Evolutionary conservation across 2,113 vertebrate species (phyloP).

Genomic region (Lepus americanus): DNA sequence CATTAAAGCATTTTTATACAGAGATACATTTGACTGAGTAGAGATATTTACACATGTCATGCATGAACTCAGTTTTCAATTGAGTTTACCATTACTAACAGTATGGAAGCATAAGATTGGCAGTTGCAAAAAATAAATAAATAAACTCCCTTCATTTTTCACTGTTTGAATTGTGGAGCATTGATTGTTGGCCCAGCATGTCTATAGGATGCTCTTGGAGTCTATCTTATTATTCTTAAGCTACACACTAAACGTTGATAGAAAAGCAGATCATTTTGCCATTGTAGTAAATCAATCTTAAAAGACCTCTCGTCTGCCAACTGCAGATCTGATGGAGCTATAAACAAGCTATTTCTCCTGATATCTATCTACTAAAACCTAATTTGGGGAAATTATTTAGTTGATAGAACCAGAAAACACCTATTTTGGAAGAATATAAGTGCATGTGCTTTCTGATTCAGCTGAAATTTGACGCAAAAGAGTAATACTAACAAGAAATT

Average conservation of each 20-base stretch:
- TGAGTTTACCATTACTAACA: not conserved
- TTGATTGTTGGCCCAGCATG: not conserved
- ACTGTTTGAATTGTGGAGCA: not conserved
- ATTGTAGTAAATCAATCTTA: not conserved
- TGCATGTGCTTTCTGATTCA: not conserved
- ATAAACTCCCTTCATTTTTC: not conserved
- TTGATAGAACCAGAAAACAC: not conserved
- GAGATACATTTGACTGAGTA: not conserved
- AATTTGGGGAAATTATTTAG: not conserved
- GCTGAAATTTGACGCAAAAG: not conserved
- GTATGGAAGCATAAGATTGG: not conserved
- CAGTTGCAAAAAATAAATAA: not conserved
- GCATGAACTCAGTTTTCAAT: not conserved
- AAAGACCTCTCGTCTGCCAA: not conserved
- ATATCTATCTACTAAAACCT: not conserved
- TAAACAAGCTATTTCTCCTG: not conserved
- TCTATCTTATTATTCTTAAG: not conserved
- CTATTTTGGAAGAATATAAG: not conserved
- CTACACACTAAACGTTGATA: not conserved
- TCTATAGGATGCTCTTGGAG: not conserved
- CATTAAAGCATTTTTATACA: not conserved
- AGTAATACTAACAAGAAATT: not conserved
- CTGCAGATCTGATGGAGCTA: not conserved
- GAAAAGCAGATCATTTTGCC: not conserved
- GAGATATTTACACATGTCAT: not conserved